A percentile compares a stretch with the other conserved stretches of the same genome.
Evolutionary conservation across 2,888 invertebrate species (phyloP).

Genomic region (Eutolmus rufibarbis): DNA sequence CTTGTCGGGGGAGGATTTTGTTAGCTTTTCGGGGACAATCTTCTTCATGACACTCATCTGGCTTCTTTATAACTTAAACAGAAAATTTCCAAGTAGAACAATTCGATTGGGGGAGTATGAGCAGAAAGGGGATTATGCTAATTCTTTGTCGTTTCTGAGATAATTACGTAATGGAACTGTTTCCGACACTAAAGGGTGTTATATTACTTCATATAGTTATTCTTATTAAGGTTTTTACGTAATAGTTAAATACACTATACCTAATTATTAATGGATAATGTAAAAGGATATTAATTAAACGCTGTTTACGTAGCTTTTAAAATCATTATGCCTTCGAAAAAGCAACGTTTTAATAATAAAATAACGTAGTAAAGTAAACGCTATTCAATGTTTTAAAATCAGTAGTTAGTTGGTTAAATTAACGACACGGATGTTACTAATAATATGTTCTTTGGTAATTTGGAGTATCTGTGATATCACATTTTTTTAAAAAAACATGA

Average conservation of each 20-base stretch:
- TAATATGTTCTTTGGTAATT: too few relatives aligned
- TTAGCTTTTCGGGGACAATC: not conserved
- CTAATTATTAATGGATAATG: too few relatives aligned
- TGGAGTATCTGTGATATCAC: too few relatives aligned
- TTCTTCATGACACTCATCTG: not conserved
- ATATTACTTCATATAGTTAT: not conserved
- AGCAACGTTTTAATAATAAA: too few relatives aligned
- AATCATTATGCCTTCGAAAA: too few relatives aligned
- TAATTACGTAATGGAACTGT: not conserved
- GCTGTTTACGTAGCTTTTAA: too few relatives aligned
- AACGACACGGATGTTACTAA: too few relatives aligned
- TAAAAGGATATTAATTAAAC: too few relatives aligned
- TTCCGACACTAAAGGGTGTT: not conserved
- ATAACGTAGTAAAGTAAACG: too few relatives aligned
- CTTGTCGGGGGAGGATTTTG: not conserved
- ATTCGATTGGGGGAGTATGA: not conserved
- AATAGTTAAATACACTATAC: not conserved
- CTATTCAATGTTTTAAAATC: too few relatives aligned
- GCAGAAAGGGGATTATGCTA: not conserved
- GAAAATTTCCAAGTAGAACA: not conserved
- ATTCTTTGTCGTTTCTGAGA: not conserved
- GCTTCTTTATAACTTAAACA: not conserved
- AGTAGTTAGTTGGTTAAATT: too few relatives aligned
- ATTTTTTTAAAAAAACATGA: too few relatives aligned
- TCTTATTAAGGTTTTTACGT: not conserved